phyloP scores from a whole-genome alignment of 2,888 invertebrate species.

The Drosophila cognata region DNA sequence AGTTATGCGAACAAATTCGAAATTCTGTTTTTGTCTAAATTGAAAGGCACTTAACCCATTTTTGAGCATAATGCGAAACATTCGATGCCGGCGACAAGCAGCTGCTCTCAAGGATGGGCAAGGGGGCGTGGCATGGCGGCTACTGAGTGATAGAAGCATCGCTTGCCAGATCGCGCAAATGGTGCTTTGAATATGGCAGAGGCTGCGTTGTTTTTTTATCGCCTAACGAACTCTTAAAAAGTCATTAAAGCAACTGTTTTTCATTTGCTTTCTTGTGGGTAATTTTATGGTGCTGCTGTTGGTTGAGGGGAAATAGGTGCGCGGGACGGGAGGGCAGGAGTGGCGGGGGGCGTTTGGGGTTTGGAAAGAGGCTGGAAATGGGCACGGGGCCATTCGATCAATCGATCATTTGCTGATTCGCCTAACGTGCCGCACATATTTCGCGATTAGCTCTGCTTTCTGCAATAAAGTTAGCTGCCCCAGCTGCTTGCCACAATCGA shows the following conservation, averaged over 20 bases:
- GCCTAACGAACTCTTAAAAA: slow-evolving; percentile 70
- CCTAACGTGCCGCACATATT: slow-evolving; percentile 59
- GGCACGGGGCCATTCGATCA: slow-evolving; percentile 29
- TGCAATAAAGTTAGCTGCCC: slow-evolving; percentile 44
- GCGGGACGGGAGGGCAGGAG: background rate
- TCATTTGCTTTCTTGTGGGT: slow-evolving; percentile 61
- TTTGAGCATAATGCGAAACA: slow-evolving; percentile 74
- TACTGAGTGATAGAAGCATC: slow-evolving; percentile 7
- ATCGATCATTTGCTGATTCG: slow-evolving; percentile 36
- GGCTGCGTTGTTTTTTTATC: slow-evolving; percentile 19
- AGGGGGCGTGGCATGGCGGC: background rate
- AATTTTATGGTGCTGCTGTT: slow-evolving; percentile 45
- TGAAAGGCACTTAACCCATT: slow-evolving; percentile 79
- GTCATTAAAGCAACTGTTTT: slow-evolving; percentile 70
- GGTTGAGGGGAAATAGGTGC: slow-evolving; percentile 21
- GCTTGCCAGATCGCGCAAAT: slow-evolving; percentile 22
- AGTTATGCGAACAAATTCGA: slow-evolving; percentile 14
- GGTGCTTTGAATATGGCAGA: slow-evolving; percentile 8
- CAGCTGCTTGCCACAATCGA: slow-evolving; percentile 45
- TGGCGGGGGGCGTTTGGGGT: background rate
- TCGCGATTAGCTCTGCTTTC: slow-evolving; percentile 65
- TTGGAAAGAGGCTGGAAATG: slow-evolving; percentile 7
- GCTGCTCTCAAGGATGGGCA: slow-evolving; percentile 22
- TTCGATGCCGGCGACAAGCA: slow-evolving; percentile 47
- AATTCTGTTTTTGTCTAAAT: slow-evolving; percentile 47